Conservation (phyloP, 2,797 vertebrate genomes). For the Decapterus maruadsi region DNA sequence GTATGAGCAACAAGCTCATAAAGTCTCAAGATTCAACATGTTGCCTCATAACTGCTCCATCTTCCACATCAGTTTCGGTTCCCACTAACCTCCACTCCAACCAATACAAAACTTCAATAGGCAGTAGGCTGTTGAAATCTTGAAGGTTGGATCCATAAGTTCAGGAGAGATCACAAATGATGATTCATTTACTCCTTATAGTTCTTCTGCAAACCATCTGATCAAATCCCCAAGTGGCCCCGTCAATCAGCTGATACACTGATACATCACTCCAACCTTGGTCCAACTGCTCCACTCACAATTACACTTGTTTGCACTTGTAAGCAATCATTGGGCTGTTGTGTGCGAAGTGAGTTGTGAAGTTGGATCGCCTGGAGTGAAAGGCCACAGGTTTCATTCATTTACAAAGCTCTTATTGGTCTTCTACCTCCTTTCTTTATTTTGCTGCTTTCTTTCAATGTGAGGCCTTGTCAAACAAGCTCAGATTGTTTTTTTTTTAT, state of each 20-base stretch:
- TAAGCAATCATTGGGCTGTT: too few relatives aligned
- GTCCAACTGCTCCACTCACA: too few relatives aligned
- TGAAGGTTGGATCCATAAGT: neutral
- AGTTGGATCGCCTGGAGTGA: neutral
- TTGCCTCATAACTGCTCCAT: neutral
- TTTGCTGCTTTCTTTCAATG: neutral
- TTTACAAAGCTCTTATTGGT: neutral
- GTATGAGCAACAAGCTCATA: neutral
- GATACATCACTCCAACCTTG: too few relatives aligned
- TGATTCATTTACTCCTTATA: constrained; percentile 32
- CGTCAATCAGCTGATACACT: too few relatives aligned
- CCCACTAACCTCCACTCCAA: neutral
- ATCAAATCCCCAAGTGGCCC: constrained; percentile 17
- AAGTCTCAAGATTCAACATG: neutral
- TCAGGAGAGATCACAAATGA: neutral
- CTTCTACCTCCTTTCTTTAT: neutral
- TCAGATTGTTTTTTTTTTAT: neutral
- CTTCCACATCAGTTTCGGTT: neutral
- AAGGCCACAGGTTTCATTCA: neutral
- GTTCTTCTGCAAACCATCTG: constrained; percentile 28
- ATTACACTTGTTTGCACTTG: too few relatives aligned
- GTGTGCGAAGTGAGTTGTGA: too few relatives aligned
- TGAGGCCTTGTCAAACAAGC: neutral
- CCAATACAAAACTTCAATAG: too few relatives aligned
- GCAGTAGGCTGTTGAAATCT: too few relatives aligned